Base-by-base conservation (phyloP, 1,140 invertebrate genomes). In the Ips typographus region DNA sequence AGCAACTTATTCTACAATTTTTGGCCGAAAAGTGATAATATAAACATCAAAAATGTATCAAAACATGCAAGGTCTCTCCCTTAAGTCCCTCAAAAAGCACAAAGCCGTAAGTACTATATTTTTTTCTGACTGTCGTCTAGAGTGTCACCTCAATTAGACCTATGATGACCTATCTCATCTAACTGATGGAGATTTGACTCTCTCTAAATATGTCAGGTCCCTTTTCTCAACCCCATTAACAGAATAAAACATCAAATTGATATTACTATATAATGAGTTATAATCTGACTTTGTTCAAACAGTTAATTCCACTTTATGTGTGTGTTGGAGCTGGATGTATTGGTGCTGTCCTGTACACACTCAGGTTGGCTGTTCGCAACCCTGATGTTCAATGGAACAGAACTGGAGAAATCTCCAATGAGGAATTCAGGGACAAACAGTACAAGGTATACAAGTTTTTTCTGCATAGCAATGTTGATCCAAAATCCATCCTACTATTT, bases 361-460 rank as follows among this genome's bases (percentile, higher is more conserved):
- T 84, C 1, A 85, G 93, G 57, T 80, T 94, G 43, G 92, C 92
- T n/a, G 73, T 83, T 0, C 84, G 83, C 59, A 91, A 86, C 75
- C 93, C 93, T 47, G 93, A 94, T 77, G 92, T 94, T 7, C 83
- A 89, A 56, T 94, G 92, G 92, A 85, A 85, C 72, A 85, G 84
- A 52, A 86, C 84, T 53, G 92, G 92, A 75, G 86, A 88, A 2
- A 90, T 93, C 76, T 92, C 93, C 3, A 93, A 91, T 88, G 83
- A 94, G 73, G 86, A 89, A 66, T 95, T 91, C 78, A 83, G 84
- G 58, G 81, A 87, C 60, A 94, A 93, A 77, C 89, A 91, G 74
- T 93, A 94, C 77, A 94, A 94, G 86, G 92, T 93, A 83, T 55
- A 64, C 68, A 65, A 58, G n/a, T n/a, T 5, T 47, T 47, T 42